phyloP scores from a whole-genome alignment of 2,888 invertebrate genomes.

The Ptycholaimellus sp. region DNA sequence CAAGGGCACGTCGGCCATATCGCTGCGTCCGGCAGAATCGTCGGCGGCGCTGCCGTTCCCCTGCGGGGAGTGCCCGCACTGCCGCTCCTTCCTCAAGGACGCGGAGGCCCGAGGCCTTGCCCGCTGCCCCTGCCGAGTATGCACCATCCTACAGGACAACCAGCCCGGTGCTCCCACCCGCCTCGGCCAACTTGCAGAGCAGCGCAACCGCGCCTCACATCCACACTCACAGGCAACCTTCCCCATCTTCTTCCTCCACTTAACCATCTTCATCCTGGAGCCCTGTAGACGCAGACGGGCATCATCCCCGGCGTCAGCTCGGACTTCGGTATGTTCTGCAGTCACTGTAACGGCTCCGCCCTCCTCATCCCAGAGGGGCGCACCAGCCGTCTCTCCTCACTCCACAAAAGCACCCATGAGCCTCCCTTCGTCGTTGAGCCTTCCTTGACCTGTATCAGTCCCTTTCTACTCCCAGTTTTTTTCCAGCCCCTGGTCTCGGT shows the following conservation, averaged over 20 bases:
- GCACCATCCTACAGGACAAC: conserved; percentile 2
- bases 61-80: conserved; percentile 5
- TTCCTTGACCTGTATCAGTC: too few relatives aligned
- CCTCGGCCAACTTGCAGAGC: not conserved
- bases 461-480: too few relatives aligned
- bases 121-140: conserved; percentile 2
- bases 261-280: too few relatives aligned
- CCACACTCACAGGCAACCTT: too few relatives aligned
- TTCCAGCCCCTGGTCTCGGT: too few relatives aligned
- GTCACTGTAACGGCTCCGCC: too few relatives aligned
- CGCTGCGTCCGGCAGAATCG: not conserved
- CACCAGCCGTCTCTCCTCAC: too few relatives aligned
- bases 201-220: too few relatives aligned
- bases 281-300: conserved; percentile 2
- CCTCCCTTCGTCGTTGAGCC: too few relatives aligned
- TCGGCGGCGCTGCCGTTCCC: not conserved
- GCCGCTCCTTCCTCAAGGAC: conserved; percentile 1
- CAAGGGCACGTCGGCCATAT: conserved; percentile 4
- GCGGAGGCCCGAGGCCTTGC: not conserved
- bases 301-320: not conserved
- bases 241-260: too few relatives aligned
- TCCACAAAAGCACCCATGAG: too few relatives aligned
- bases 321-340: not conserved
- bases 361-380: too few relatives aligned
- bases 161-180: not conserved